Evolutionary conservation across 2,113 vertebrate genomes (phyloP), one percentile per base, ranked within the genome.

Genomic region (Clarias gariepinus): DNA sequence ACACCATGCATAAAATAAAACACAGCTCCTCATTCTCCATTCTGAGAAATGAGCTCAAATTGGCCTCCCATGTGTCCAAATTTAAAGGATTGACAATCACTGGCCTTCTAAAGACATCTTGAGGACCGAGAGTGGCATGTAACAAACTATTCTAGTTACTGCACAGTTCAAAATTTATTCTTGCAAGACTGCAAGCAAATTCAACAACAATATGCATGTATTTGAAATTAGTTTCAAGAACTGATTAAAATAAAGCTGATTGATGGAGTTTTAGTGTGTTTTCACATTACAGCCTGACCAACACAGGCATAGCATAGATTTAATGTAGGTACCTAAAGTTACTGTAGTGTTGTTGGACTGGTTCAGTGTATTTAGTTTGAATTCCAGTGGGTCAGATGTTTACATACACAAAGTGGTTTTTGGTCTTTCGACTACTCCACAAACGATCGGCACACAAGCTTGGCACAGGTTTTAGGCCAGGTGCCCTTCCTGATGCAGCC

Each of bases 61-160:
- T 87, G 53, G 58, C 84, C 60, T 58, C 53, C 53, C 3, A 78
- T 73, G n/a, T 68, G 89, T 73, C 68, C 47, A 61, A 77, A 79
- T 88, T 87, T 79, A 80, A 82, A 89, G 85, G 91, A 91, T 87
- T 87, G 83, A 89, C 87, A 91, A 87, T 90, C 90, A 89, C 88
- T 87, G 89, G 91, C 52, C 73, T 21, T 88, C 89, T 83, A 89
- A 85, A 93, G 91, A 90, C 91, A 91, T 93, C 91, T 66, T 1
- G 36, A 25, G 36, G 21, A 4, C 21, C 0, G 36, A 47, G 21
- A 74, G 3, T 23, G 71, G 41, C 21, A 47, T 47, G 36, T 47
- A 47, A 21, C 5, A 7, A 18, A 71, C 68, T 36, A 18, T 2
- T 36, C 7, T 33, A 33, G 15, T 30, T 30, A 69, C 68, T 36